Conservation (phyloP, 2,113 vertebrate genomes). For the Hoplias malabaricus region DNA sequence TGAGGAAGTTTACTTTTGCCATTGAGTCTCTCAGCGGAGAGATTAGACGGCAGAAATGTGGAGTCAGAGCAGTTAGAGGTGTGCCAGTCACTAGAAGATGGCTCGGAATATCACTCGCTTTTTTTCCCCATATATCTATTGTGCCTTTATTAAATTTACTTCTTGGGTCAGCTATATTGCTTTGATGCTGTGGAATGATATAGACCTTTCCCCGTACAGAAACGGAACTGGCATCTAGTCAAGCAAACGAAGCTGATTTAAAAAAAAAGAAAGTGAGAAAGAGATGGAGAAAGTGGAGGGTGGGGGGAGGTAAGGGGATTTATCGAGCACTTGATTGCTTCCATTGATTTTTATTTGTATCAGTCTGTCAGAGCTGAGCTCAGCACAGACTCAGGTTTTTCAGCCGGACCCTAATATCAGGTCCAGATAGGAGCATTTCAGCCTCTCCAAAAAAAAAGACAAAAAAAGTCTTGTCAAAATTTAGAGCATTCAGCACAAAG, state of each 20-base stretch:
- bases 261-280: no score
- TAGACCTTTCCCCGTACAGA: not conserved
- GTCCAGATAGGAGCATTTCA: not conserved
- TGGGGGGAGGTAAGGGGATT: not conserved
- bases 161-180: slow-evolving; percentile 3
- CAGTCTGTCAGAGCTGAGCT: slow-evolving; percentile 8
- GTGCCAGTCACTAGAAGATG: not conserved
- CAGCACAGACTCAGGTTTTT: slow-evolving; percentile 1
- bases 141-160: not conserved
- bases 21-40: not conserved
- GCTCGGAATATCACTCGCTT: not conserved
- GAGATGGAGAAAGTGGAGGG: no score
- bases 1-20: not conserved
- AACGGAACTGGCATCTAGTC: slow-evolving; percentile 2
- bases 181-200: not conserved
- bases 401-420: not conserved
- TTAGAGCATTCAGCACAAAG: slow-evolving; percentile 17
- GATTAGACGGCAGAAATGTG: not conserved
- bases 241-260: not conserved
- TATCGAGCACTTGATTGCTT: slow-evolving; percentile 5
- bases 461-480: slow-evolving; percentile 8
- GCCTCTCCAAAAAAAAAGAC: not conserved
- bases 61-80: not conserved
- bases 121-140: not conserved
- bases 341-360: slow-evolving; percentile 26